Conservation (phyloP, 2,888 invertebrate genomes). For the Malthinus flaveolus region DNA sequence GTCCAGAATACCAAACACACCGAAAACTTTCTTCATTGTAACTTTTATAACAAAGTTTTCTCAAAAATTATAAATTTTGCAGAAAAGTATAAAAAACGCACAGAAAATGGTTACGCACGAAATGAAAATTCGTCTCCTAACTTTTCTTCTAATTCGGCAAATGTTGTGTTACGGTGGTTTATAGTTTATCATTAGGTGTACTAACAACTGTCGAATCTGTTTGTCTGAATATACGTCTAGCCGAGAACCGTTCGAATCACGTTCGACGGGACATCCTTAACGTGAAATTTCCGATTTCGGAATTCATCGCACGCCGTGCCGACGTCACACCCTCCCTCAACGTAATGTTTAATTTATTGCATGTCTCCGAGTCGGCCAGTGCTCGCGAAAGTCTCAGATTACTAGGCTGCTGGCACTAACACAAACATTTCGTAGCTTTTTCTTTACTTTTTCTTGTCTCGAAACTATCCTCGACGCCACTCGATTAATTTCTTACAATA, state of each 20-base stretch:
- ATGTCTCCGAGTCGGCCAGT: conserved; percentile 42
- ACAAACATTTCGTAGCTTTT: conserved; percentile 31
- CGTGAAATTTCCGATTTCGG: conserved; percentile 31
- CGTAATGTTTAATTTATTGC: conserved; percentile 48
- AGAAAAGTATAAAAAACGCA: background rate
- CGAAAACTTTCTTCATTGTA: background rate
- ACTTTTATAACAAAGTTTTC: background rate
- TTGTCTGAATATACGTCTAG: conserved; percentile 20
- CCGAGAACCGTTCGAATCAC: background rate
- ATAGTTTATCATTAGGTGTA: no score
- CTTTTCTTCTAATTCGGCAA: no score
- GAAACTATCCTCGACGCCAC: conserved; percentile 24
- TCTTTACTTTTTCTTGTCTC: conserved; percentile 29
- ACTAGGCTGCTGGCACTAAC: conserved; percentile 31
- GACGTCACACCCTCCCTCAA: conserved; percentile 45
- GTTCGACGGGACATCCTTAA: conserved; percentile 9
- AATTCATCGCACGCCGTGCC: conserved; percentile 44
- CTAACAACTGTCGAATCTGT: conserved; percentile 7
- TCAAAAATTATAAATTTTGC: conserved; percentile 2
- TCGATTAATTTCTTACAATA: conserved; percentile 36
- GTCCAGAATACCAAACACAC: background rate
- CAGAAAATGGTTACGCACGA: no score
- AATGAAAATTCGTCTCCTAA: no score
- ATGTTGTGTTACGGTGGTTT: no score
- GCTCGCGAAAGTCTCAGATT: conserved; percentile 33